Percentiles rank a stretch among this genome's conserved stretches.
phyloP scores from a whole-genome alignment of 2,113 vertebrate genomes.

The Otis tarda region DNA sequence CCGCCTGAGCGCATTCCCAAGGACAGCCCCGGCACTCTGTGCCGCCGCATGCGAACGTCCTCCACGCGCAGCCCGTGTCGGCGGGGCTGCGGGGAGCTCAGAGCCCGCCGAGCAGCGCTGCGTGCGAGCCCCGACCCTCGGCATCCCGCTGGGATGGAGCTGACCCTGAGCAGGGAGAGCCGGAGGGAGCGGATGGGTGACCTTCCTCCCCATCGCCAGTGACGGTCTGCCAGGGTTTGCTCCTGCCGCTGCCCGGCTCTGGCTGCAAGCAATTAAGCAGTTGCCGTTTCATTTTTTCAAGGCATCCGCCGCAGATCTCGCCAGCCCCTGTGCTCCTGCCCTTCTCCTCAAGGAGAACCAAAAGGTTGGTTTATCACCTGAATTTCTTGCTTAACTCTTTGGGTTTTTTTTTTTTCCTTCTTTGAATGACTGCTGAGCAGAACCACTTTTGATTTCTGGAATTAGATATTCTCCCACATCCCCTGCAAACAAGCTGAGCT shows the following conservation, averaged over 20 bases:
- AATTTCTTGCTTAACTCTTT: neutral
- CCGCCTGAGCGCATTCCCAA: neutral
- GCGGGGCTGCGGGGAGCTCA: neutral
- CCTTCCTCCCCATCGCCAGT: neutral
- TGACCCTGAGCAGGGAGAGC: neutral
- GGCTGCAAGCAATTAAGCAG: neutral
- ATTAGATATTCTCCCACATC: neutral
- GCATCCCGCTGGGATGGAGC: neutral
- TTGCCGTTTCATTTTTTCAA: neutral
- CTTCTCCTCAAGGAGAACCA: neutral
- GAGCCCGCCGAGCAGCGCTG: neutral
- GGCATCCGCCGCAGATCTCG: neutral
- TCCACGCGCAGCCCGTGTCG: rapidly evolving
- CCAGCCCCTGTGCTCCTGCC: neutral
- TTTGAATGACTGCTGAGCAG: neutral
- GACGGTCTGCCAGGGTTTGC: neutral
- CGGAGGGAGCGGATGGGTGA: rapidly evolving
- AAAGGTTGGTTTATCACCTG: neutral
- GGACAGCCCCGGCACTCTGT: neutral
- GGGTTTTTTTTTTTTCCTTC: neutral
- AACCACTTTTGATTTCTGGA: neutral
- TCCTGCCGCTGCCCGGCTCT: neutral
- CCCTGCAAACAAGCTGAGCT: neutral
- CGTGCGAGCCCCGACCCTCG: rapidly evolving
- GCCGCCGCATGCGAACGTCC: neutral